A percentile compares a stretch with the other conserved stretches of the same genome.
Conservation (phyloP, 1,140 invertebrate species). For the Drosophila sproati region DNA sequence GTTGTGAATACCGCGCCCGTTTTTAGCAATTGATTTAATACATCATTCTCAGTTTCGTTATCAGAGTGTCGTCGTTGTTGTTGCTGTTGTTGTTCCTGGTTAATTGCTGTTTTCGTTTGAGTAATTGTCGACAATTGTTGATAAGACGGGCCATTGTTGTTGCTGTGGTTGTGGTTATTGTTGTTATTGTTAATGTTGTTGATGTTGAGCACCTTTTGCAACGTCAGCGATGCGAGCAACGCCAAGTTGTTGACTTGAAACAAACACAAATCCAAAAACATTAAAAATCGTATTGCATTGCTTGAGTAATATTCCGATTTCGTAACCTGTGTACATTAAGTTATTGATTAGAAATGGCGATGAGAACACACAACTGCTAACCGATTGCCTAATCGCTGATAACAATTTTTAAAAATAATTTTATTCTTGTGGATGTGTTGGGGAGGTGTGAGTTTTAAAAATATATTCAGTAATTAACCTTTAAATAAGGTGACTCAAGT, state of each 20-base stretch:
- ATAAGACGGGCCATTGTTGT: constrained; percentile 30
- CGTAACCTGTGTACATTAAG: no score
- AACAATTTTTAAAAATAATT: no score
- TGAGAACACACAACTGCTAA: no score
- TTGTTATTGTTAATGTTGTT: constrained; percentile 55
- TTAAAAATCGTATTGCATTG: not conserved
- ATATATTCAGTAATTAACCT: no score
- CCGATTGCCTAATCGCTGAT: no score
- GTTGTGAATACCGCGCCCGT: constrained; percentile 68
- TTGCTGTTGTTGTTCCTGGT: constrained; percentile 42
- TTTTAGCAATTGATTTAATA: constrained; percentile 69
- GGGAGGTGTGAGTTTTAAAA: no score
- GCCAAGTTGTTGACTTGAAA: constrained; percentile 67
- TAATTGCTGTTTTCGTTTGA: constrained; percentile 27
- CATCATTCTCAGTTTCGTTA: constrained; percentile 63
- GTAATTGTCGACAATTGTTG: constrained; percentile 31
- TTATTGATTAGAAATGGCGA: no score
- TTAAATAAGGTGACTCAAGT: no score
- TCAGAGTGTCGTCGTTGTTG: constrained; percentile 68
- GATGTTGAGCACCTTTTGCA: constrained; percentile 78
- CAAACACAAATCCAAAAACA: constrained; percentile 26
- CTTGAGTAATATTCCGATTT: no score
- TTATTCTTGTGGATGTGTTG: no score
- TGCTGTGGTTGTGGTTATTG: constrained; percentile 21
- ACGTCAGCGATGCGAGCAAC: constrained; percentile 67